phyloP scores from a whole-genome alignment of 1,140 invertebrate species.

The Calosoma granatense region DNA sequence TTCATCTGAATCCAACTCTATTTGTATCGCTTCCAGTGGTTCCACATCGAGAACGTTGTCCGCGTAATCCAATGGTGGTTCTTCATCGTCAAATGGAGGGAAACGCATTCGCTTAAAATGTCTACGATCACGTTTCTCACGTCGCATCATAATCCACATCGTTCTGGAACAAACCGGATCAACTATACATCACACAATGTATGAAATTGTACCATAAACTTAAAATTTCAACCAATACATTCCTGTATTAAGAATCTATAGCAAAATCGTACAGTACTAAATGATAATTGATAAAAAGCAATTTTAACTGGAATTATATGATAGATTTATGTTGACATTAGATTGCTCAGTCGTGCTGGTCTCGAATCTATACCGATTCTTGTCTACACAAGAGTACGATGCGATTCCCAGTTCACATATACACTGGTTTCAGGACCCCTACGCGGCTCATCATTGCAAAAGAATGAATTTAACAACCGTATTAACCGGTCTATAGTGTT shows the following conservation, averaged over 20 bases:
- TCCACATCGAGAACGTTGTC: conserved; percentile 99
- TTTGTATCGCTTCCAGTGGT: conserved; percentile 97
- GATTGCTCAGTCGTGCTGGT: background rate
- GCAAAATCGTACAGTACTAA: background rate
- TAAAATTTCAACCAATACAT: background rate
- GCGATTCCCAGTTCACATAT: conserved; percentile 43
- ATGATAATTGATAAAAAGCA: no score
- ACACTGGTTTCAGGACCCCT: conserved; percentile 57
- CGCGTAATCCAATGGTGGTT: conserved; percentile 97
- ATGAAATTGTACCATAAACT: background rate
- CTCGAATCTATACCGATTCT: background rate
- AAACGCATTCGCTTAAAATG: conserved; percentile 99
- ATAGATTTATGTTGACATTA: no score
- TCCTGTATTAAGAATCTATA: background rate
- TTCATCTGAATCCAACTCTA: conserved; percentile 95
- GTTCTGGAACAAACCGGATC: conserved; percentile 55
- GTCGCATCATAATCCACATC: conserved; percentile 99
- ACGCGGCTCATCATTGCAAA: conserved; percentile 49
- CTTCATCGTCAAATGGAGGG: conserved; percentile 99
- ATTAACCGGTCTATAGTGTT: no score
- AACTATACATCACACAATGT: conserved; percentile 9
- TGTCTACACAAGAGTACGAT: conserved; percentile 12
- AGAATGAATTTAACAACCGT: no score
- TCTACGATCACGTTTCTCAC: conserved; percentile 95
- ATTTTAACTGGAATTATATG: no score